Evolutionary conservation across 2,113 vertebrate genomes (phyloP), one percentile per base, ranked within the genome.

Genomic region (Dromaius novaehollandiae): DNA sequence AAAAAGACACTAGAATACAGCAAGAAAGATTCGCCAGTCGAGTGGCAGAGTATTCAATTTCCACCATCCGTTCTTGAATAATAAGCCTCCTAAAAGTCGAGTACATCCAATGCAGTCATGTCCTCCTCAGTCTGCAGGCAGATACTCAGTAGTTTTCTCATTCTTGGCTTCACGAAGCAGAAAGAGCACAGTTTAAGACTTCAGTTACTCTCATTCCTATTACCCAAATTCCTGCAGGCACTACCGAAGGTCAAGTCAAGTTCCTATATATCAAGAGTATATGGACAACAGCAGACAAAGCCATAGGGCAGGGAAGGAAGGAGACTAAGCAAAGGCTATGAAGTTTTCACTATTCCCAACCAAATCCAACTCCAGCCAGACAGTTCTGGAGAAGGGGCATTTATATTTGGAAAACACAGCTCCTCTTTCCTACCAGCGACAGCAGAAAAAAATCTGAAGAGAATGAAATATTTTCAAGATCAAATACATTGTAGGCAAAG

Each of bases 1-100:
- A 95, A 75, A 77, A 71, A n/a, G n/a, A 25, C 76, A 81, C 79
- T 11, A 95, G 73, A 95, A 83, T 93, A 75, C 32, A 93, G 71
- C 87, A 89, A 89, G 83, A 90, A 64, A 89, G 44, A 95, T 86
- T n/a, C 79, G 55, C 88, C 86, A 78, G 82, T 58, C 63, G 82
- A 91, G 75, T 81, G 68, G 50, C 79, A 86, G 64, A 77, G 21
- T 60, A 93, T 51, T 95, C 76, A 89, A 90, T 90, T 91, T 95
- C 90, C 90, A 95, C 79, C 81, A 71, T 50, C 88, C 75, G 50
- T n/a, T 94, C 65, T 78, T 68, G 17, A 86, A 88, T 90, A 94
- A 90, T 20, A 81, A 82, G 53, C 50, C 71, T 91, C 70, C 63
- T 74, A 32, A 82, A 70, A 50, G 75, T 2, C 4, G 1, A 74